Evolutionary conservation across 2,797 vertebrate species (phyloP).

Genomic region (Danio jaintianensis): DNA sequence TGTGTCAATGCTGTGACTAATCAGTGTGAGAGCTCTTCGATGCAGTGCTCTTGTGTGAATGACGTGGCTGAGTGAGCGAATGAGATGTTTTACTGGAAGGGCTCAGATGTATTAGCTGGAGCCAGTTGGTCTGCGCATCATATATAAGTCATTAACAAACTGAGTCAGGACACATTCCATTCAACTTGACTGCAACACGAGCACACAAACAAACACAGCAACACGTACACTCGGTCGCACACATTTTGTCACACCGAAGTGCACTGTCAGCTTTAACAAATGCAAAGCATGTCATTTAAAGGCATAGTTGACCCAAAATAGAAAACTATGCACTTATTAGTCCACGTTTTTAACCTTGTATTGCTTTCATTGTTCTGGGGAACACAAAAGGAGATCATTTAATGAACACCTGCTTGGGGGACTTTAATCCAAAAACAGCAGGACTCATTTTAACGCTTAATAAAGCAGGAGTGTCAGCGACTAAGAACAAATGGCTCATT

Average conservation of each 20-base stretch:
- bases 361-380: background rate
- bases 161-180: conserved; percentile 22
- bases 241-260: background rate
- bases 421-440: conserved; percentile 5
- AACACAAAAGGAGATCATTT: background rate
- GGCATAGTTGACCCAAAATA: background rate
- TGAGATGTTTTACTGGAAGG: conserved; percentile 50
- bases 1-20: conserved; percentile 30
- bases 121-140: conserved; percentile 53
- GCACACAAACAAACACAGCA: background rate
- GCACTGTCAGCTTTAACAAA: conserved; percentile 11
- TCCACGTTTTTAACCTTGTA: background rate
- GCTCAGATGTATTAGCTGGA: conserved; percentile 51
- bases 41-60: conserved; percentile 17
- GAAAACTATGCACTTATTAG: background rate
- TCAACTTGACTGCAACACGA: conserved; percentile 18
- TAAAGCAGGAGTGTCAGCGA: background rate
- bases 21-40: conserved; percentile 40
- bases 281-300: conserved; percentile 13
- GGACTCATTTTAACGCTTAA: background rate
- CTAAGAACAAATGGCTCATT: background rate
- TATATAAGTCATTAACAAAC: conserved; percentile 50
- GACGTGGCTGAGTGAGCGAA: conserved; percentile 17
- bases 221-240: background rate
- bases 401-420: background rate